Base-by-base conservation (phyloP, 2,113 vertebrate species). In the Oncorhynchus tshawytscha region DNA sequence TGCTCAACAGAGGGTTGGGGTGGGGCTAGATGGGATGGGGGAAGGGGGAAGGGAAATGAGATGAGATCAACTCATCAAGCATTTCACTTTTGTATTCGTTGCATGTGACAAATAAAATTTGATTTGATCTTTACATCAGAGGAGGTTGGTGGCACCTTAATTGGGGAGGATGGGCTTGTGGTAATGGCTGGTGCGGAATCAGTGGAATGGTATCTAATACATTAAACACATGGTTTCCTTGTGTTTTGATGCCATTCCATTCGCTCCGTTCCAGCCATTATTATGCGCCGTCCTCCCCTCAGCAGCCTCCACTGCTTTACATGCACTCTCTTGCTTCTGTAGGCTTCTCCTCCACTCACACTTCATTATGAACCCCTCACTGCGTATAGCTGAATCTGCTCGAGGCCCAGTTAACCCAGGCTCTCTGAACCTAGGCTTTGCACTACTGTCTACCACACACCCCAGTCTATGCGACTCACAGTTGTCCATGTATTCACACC, bases 361-460 rank as follows among this genome's bases (percentile, higher is more conserved):
- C 3, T 24, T 78, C 45, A 48, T 45, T 20, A 70, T 70, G 15
- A 51, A 45, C 18, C 39, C 39, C 31, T 22, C 2, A 68, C 39
- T 65, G 22, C 57, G 1, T 5, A 65, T 4, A n/a, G 45, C 62
- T 71, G 25, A 71, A 39, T 51, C 5, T 69, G 74, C 59, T 83
- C 16, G 39, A 54, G 29, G 73, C 22, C 48, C 49, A 24, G 74
- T 78, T 85, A 79, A 59, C 70, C 29, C 65, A 65, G 76, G 78
- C 69, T 15, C 59, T 48, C 67, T 3, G 0, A 64, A 4, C 49
- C 24, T n/a, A 31, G 51, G 2, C 16, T 54, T 54, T 54, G 51
- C 39, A 11, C 39, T 11, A 45, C 25, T 78, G n/a, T 72, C 25
- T 71, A 15, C 54, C 16, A 27, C 18, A 69, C 49, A 59, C 27